Percentiles rank a stretch among this genome's conserved stretches.
phyloP scores from a whole-genome alignment of 2,888 invertebrate species.

The Melieria omissa region DNA sequence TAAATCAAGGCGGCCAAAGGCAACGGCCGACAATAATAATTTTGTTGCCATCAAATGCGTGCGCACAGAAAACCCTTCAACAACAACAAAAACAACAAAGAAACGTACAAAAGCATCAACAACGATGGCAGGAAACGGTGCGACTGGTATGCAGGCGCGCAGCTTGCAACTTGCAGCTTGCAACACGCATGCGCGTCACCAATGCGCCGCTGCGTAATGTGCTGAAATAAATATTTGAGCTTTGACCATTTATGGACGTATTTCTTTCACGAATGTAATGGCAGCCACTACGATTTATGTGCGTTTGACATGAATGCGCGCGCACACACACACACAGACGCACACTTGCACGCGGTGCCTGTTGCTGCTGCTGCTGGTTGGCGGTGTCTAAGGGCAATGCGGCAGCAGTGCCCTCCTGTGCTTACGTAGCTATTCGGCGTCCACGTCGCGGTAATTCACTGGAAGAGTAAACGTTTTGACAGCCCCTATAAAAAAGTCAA shows the following conservation, averaged over 20 bases:
- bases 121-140: no score
- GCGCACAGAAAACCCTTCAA: conserved; percentile 11
- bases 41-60: conserved; percentile 10
- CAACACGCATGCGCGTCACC: no score
- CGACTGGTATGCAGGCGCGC: no score
- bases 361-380: not conserved
- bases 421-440: not conserved
- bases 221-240: conserved; percentile 35
- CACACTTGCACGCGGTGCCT: not conserved
- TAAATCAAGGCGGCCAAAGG: conserved; percentile 13
- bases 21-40: conserved; percentile 15
- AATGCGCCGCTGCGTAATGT: conserved; percentile 18
- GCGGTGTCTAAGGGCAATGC: not conserved
- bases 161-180: no score
- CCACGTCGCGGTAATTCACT: conserved; percentile 27
- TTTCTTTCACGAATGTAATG: conserved; percentile 15
- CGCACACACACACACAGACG: not conserved
- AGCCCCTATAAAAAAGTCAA: conserved; percentile 25
- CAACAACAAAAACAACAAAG: no score
- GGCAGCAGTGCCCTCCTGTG: conserved; percentile 1
- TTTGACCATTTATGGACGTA: conserved; percentile 33
- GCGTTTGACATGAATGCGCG: conserved; percentile 38
- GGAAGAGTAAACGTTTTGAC: conserved; percentile 26
- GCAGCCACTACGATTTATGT: conserved; percentile 51
- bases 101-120: no score